These are phyloP conservation scores for Drosophila borborema DNA, from an alignment of 2,888 invertebrate species.

Conservation along the genomic window DNA sequence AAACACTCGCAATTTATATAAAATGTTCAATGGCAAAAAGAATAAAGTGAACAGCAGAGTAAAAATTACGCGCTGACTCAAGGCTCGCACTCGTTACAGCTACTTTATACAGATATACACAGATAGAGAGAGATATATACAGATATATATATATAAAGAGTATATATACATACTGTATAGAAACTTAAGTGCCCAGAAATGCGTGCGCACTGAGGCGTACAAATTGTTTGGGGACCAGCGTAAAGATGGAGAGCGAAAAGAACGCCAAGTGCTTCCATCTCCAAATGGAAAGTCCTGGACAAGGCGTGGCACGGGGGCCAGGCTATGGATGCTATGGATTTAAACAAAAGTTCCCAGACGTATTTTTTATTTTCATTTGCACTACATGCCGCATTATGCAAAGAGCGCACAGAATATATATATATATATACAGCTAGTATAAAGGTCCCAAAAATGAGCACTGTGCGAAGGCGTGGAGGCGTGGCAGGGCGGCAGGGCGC, in stretches of 20 bases:
- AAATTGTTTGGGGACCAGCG: constrained; percentile 73
- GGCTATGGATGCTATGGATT: constrained; percentile 45
- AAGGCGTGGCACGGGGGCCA: constrained; percentile 3
- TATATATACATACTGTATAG: constrained; percentile 49
- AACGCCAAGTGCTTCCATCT: constrained; percentile 31
- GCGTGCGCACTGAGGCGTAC: constrained; percentile 76
- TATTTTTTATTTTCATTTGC: constrained; percentile 63
- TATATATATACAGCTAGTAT: background rate
- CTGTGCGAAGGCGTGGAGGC: background rate
- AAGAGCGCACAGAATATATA: constrained; percentile 15
- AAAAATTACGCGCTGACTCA: constrained; percentile 63
- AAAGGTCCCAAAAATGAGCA: constrained; percentile 30
- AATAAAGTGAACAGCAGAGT: constrained; percentile 58
- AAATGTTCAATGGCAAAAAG: constrained; percentile 70
- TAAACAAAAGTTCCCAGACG: constrained; percentile 75
- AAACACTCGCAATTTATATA: constrained; percentile 75
- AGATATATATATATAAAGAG: background rate
- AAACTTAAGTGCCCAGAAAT: constrained; percentile 80
- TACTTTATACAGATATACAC: constrained; percentile 1
- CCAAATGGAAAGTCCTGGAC: constrained; percentile 36
- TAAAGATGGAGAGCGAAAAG: constrained; percentile 27
- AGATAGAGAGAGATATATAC: background rate
- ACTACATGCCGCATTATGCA: constrained; percentile 68
- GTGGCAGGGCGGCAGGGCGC: constrained; percentile 22
- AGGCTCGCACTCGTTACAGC: constrained; percentile 36